Base-by-base conservation (phyloP, 92 coral and sea anemone genomes). In the Pocillopora grandis region DNA sequence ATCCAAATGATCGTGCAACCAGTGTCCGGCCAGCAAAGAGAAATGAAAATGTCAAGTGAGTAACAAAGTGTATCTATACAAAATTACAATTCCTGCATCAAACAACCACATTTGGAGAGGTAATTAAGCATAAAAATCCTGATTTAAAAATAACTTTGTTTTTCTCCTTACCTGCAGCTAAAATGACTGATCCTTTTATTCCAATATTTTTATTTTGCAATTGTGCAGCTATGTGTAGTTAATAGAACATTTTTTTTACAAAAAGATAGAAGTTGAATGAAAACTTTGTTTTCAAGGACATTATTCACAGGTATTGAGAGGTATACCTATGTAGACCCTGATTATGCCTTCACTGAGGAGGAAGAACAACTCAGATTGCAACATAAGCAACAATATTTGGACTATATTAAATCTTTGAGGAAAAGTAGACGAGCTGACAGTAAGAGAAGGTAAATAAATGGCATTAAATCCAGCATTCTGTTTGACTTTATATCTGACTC, bases 21-120 rank as follows among this genome's bases (percentile, higher is more conserved):
- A 97, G 99, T 72, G 94, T 97, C 66, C 89, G 99, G 68, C 99
- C 99, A 5, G 94, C 99, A 35, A 90, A 94, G 75, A 89, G 90
- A 68, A 70, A 84, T 48, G 91, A 91, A 55, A 97, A 85, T 85
- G 88, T 92, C 93, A 95, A 80, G 98, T 96, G 62, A 11, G 92
- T 68, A 12, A 2, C 21, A 2, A 27, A 27, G 55, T 49, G 63
- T 71, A 7, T 16, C 14, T 5, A 27, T 27, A 27, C 31, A 27
- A 27, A 27, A 27, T 27, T 27, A 27, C 31, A 27, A 27, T 27
- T 27, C 31, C 31, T 27, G 31, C 31, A 27, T 27, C 31, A 27
- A 27, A 27, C 31, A 27, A 27, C 31, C 31, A 27, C 31, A 27
- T 27, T 27, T 27, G 31, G 31, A 27, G 31, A 27, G 31, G 31